phyloP scores from a whole-genome alignment of 2,797 vertebrate species.

The Rhynchonycteris naso region DNA sequence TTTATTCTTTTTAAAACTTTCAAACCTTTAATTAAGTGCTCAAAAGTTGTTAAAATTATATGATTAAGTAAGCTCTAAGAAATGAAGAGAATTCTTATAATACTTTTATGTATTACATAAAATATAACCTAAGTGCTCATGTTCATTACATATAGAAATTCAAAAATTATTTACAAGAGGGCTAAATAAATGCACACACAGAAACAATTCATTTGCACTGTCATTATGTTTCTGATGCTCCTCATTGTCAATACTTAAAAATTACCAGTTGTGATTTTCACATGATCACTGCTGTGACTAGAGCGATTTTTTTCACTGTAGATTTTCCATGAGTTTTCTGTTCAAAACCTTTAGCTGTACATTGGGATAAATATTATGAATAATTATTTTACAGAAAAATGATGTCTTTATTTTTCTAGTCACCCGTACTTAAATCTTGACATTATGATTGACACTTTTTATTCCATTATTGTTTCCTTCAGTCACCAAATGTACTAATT shows the following conservation, averaged over 20 bases:
- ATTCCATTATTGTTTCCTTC: not conserved
- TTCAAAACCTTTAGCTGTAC: not conserved
- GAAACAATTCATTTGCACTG: not conserved
- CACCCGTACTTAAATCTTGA: not conserved
- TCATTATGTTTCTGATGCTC: not conserved
- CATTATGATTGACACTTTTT: not conserved
- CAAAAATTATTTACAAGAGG: not conserved
- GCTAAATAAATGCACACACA: not conserved
- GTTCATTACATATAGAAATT: conserved; percentile 8
- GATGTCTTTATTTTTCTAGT: not conserved
- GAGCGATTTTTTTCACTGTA: not conserved
- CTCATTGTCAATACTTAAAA: not conserved
- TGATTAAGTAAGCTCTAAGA: not conserved
- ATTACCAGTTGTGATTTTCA: not conserved
- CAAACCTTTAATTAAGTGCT: conserved; percentile 19
- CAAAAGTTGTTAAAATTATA: not conserved
- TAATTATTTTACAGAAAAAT: not conserved
- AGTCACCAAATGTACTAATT: not conserved
- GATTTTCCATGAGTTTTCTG: not conserved
- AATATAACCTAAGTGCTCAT: not conserved
- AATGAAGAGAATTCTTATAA: not conserved
- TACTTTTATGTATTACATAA: not conserved
- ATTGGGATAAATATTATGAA: not conserved
- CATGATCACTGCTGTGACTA: not conserved
- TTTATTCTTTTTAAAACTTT: conserved; percentile 31